phyloP scores from a whole-genome alignment of 2,888 invertebrate genomes.

The Tachina grossa region DNA sequence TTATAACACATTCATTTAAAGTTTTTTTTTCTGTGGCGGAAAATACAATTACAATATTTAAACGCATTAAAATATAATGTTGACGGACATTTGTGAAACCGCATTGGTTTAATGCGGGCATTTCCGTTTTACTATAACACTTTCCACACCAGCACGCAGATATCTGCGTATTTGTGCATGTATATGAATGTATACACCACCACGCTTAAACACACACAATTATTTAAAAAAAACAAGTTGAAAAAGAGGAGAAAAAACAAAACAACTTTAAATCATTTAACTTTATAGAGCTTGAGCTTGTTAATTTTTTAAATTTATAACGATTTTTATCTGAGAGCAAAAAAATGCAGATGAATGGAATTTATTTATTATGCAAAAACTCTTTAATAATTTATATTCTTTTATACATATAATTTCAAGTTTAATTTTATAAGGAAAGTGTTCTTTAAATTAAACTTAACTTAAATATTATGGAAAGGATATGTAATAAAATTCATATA shows the following conservation, averaged over 20 bases:
- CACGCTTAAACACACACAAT: not conserved
- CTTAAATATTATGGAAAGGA: too few species aligned
- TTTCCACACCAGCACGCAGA: constrained; percentile 15
- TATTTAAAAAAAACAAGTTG: not conserved
- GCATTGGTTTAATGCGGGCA: constrained; percentile 57
- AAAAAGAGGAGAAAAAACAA: not conserved
- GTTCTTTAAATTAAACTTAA: too few species aligned
- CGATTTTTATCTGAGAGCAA: not conserved
- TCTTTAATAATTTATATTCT: too few species aligned
- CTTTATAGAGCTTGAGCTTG: constrained; percentile 8
- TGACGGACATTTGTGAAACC: constrained; percentile 62
- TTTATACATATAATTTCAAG: too few species aligned
- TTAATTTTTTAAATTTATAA: constrained; percentile 13
- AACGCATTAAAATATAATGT: constrained; percentile 68
- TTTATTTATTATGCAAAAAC: not conserved
- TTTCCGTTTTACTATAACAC: constrained; percentile 53
- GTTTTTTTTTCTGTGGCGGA: constrained; percentile 31
- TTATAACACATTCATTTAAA: constrained; percentile 44
- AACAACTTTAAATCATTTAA: constrained; percentile 27
- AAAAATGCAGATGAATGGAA: not conserved
- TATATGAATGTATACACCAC: not conserved
- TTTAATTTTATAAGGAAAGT: too few species aligned
- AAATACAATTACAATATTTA: constrained; percentile 65
- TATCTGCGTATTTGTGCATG: not conserved
- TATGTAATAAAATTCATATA: too few species aligned